Evolutionary conservation across 2,888 invertebrate genomes (phyloP), one percentile per base, ranked within the genome.

Genomic region (Bugula neritina): DNA sequence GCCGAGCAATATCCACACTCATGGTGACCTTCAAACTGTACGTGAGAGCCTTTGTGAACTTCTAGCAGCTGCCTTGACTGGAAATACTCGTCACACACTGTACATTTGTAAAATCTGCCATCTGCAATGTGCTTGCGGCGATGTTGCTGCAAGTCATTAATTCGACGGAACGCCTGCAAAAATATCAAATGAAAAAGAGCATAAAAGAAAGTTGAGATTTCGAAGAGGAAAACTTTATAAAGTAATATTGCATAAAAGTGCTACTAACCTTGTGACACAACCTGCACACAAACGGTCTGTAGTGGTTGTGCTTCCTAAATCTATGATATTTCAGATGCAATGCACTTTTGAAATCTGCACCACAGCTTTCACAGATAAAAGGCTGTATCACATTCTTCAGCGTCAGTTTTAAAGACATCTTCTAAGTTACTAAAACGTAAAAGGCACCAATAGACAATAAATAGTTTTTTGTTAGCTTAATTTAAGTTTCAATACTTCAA

Each of bases 21-120:
- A 54, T 70, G 70, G 31, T 63, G 63, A n/a, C 63, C 63, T 27
- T 63, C 63, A 63, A 63, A 63, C 31, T 63, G 63, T 29, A 34
- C 27, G n/a, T 63, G 63, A 29, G 13, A 10, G 3, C 63, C 17
- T 31, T 29, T 21, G 63, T 63, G 63, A 13, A 27, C 63, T 3
- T 29, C 10, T 2, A 63, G 31, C 63, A 63, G 5, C 27, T 31
- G 27, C 31, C 31, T 27, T 31, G 63, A 63, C 27, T 25, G 1
- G 31, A 63, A 63, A 34, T 5, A 5, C 63, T 63, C 63, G n/a
- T 63, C 63, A 34, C 63, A 63, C 10, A 63, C 63, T 29, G 27
- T 31, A 34, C 63, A 63, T 10, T 13, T 31, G 31, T 29, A 63
- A 3, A 31, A 3, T 31, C 29, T 31, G 29, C 31, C 63, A 31